phyloP scores from a whole-genome alignment of 2,797 vertebrate genomes.

The Notolepis coatsorum region DNA sequence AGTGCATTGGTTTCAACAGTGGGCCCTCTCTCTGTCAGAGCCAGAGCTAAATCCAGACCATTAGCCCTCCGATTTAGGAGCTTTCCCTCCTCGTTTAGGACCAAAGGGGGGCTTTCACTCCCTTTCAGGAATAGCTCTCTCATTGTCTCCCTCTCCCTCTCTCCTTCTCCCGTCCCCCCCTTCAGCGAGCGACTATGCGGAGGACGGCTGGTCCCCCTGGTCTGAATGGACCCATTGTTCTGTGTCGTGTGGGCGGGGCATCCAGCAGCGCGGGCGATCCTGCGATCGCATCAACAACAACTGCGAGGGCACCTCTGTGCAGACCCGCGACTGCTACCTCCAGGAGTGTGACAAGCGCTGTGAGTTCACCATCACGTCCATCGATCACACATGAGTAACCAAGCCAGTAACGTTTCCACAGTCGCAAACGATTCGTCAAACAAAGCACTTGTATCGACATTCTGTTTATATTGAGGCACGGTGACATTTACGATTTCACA shows the following conservation, averaged over 20 bases:
- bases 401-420: too few species aligned
- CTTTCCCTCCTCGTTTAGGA: conserved; percentile 66
- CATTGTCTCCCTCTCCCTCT: conserved; percentile 70
- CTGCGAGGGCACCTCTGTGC: conserved; percentile 97
- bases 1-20: conserved; percentile 55
- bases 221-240: conserved; percentile 99
- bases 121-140: conserved; percentile 71
- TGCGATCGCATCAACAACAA: conserved; percentile 98
- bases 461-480: too few species aligned
- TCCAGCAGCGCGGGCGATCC: conserved; percentile 97
- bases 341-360: conserved; percentile 98
- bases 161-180: conserved; percentile 51
- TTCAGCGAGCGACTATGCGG: conserved; percentile 93
- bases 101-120: conserved; percentile 56
- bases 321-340: conserved; percentile 96
- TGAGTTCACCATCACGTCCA: conserved; percentile 74
- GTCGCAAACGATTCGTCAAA: too few species aligned
- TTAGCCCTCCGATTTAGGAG: conserved; percentile 69
- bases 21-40: conserved; percentile 50
- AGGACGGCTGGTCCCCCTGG: conserved; percentile 98
- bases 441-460: too few species aligned
- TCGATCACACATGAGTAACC: neutral
- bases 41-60: conserved; percentile 67
- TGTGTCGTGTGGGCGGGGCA: conserved; percentile 94
- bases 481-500: too few species aligned